These are phyloP conservation scores for Eupithecia pulchellata DNA, from an alignment of 2,888 invertebrate species.

Conservation along the genomic window DNA sequence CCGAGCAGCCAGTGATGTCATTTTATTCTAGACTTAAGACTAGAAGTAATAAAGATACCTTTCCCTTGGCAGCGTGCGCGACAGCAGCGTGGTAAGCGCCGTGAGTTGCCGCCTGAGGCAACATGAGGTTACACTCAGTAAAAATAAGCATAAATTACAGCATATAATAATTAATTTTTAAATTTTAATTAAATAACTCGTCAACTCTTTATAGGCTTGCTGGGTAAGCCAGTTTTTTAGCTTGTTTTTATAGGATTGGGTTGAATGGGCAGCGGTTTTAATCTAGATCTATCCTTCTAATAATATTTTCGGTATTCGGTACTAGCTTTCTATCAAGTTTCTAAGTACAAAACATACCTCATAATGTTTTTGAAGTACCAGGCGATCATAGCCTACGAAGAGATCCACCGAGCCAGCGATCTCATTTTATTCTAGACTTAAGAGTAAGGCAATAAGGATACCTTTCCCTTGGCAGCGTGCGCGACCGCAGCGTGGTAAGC, in stretches of 20 bases:
- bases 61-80: slow-evolving; percentile 77
- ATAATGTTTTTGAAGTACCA: background rate
- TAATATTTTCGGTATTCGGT: no score
- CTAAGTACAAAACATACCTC: background rate
- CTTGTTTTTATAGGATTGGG: no score
- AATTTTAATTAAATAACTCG: no score
- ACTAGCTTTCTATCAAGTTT: no score
- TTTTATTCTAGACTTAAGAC: background rate
- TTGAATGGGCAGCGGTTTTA: no score
- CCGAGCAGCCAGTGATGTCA: background rate
- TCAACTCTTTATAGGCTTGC: no score
- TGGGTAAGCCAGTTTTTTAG: no score
- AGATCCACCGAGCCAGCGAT: background rate
- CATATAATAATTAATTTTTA: no score
- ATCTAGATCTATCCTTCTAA: no score
- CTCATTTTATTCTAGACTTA: background rate
- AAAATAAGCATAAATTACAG: no score
- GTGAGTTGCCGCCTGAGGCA: slow-evolving; percentile 81
- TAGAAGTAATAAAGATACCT: slow-evolving; percentile 55
- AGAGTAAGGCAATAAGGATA: slow-evolving; percentile 34
- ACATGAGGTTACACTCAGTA: slow-evolving; percentile 76
- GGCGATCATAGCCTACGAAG: background rate
- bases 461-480: slow-evolving; percentile 79
- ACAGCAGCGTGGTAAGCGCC: slow-evolving; percentile 82
- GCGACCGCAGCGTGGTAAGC: slow-evolving; percentile 81